Conservation (phyloP, 2,797 vertebrate species). For the Gadopsis bispinosus region DNA sequence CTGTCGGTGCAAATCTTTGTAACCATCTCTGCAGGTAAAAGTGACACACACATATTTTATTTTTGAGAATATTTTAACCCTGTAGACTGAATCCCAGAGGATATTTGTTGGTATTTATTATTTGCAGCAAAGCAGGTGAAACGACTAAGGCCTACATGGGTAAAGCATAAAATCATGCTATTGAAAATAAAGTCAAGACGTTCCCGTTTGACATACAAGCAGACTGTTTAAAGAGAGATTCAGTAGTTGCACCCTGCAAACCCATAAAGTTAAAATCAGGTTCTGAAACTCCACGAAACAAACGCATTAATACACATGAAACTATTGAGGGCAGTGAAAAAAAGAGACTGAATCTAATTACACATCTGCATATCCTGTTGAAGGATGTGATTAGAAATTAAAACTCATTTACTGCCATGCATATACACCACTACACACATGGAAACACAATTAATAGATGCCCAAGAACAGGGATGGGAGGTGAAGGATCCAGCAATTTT, state of each 20-base stretch:
- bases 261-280: background rate
- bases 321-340: background rate
- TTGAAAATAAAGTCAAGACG: background rate
- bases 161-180: background rate
- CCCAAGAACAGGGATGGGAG: background rate
- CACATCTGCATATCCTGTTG: conserved; percentile 4
- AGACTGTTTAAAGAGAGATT: background rate
- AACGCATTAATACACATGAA: conserved; percentile 7
- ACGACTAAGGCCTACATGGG: background rate
- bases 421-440: background rate
- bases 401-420: background rate
- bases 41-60: background rate
- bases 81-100: background rate
- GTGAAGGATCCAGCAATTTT: background rate
- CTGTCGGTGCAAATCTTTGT: conserved; percentile 92
- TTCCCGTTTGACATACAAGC: background rate
- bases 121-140: background rate
- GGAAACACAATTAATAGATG: background rate
- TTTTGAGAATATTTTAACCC: background rate
- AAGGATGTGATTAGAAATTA: conserved; percentile 8
- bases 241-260: background rate
- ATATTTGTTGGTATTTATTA: background rate
- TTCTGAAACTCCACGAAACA: background rate
- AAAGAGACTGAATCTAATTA: conserved; percentile 16
- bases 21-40: conserved; percentile 89